Percentiles rank a stretch among this genome's conserved stretches.
phyloP scores from a whole-genome alignment of 2,797 vertebrate genomes.

The Amblyopsis hoosieri region DNA sequence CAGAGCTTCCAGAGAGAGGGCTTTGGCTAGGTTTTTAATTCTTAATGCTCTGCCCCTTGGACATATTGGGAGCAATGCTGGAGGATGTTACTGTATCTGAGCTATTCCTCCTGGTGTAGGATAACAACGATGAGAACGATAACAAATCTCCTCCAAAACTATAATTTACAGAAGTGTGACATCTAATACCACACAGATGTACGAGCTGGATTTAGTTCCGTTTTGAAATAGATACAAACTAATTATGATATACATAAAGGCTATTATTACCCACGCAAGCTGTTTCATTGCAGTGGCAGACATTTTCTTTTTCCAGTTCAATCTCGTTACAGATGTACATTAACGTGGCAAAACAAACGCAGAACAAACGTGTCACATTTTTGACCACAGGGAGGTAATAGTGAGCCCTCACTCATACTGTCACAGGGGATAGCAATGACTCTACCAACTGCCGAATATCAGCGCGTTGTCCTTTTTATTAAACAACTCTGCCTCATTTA shows the following conservation, averaged over 20 bases:
- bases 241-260: background rate
- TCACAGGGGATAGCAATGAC: background rate
- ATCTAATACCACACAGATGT: background rate
- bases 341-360: background rate
- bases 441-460: background rate
- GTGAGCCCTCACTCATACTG: slow-evolving; percentile 4
- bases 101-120: background rate
- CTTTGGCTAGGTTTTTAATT: too few species aligned
- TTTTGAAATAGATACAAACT: background rate
- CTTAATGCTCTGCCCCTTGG: too few species aligned
- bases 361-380: background rate
- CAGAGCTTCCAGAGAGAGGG: too few species aligned
- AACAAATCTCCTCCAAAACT: background rate
- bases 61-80: too few species aligned
- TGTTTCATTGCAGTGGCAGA: background rate
- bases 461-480: background rate
- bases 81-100: background rate
- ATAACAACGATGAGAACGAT: background rate
- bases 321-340: slow-evolving; percentile 1
- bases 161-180: background rate
- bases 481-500: slow-evolving; percentile 5
- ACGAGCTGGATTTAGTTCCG: background rate
- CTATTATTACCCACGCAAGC: background rate
- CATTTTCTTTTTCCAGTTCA: slow-evolving; percentile 1
- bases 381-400: slow-evolving; percentile 1